Percentiles rank a stretch among this genome's conserved stretches.
Evolutionary conservation across 2,797 vertebrate species (phyloP).

Genomic region (Squalus acanthias): DNA sequence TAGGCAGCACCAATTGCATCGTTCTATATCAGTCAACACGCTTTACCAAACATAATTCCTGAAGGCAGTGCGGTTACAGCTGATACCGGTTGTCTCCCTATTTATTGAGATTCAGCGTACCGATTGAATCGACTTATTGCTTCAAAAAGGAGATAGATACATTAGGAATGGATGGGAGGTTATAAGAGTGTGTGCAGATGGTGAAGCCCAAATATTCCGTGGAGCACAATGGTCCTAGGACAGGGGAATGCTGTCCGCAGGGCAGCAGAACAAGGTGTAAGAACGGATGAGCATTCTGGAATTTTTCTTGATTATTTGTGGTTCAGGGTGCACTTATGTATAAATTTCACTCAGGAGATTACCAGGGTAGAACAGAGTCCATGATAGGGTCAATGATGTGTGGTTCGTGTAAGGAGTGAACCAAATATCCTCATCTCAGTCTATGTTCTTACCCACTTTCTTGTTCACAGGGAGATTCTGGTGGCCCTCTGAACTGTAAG

Average conservation of each 20-base stretch:
- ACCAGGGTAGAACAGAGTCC: neutral
- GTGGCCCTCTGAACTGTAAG: constrained; percentile 57
- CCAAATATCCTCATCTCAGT: neutral
- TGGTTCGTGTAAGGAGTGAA: neutral
- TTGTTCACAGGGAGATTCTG: constrained; percentile 40
- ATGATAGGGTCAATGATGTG: neutral
- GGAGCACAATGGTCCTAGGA: neutral
- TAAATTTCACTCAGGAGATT: too few species aligned
- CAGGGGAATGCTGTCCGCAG: neutral
- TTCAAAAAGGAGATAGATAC: neutral
- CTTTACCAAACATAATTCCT: neutral
- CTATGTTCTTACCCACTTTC: neutral
- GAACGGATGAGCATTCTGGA: neutral
- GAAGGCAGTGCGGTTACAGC: too few species aligned
- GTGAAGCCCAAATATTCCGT: neutral
- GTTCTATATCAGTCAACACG: neutral
- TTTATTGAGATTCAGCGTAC: too few species aligned
- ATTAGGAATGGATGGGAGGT: neutral
- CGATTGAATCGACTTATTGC: neutral
- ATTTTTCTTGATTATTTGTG: neutral
- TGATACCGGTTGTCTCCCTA: too few species aligned
- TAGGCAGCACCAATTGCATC: neutral
- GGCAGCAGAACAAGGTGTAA: neutral
- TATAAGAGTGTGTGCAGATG: neutral
- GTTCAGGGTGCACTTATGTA: neutral